phyloP scores from a whole-genome alignment of 2,888 invertebrate species.

The Torymus texanus region DNA sequence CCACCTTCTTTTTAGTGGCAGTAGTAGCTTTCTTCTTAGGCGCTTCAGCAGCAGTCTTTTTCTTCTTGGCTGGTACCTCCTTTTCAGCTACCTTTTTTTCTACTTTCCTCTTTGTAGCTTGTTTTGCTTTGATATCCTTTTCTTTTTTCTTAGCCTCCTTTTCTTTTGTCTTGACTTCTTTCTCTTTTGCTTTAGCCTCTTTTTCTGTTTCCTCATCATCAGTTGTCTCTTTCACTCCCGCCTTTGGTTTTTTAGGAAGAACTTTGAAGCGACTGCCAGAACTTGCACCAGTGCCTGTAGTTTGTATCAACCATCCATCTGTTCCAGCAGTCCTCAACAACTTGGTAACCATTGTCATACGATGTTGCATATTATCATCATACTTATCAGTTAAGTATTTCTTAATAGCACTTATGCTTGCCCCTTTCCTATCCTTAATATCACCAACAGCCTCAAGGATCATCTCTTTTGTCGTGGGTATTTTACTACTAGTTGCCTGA shows the following conservation, averaged over 20 bases:
- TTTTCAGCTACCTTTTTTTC: not conserved
- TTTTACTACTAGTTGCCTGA: constrained; percentile 16
- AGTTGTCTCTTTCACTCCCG: not conserved
- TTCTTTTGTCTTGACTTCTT: constrained; percentile 6
- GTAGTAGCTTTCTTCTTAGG: constrained; percentile 31
- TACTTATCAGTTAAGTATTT: constrained; percentile 38
- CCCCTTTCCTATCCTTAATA: constrained; percentile 44
- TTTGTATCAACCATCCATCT: constrained; percentile 45
- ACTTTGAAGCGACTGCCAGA: constrained; percentile 50
- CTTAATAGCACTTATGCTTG: constrained; percentile 36
- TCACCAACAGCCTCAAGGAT: constrained; percentile 39
- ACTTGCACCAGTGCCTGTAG: constrained; percentile 38
- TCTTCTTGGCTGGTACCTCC: constrained; percentile 4
- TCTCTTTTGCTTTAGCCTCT: not conserved
- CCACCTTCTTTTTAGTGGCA: constrained; percentile 30
- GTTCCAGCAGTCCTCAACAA: constrained; percentile 29
- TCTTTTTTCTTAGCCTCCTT: constrained; percentile 6
- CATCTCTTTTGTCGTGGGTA: constrained; percentile 50
- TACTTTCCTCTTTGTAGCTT: constrained; percentile 1
- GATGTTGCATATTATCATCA: not conserved
- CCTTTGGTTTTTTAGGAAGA: not conserved
- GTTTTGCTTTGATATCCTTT: not conserved
- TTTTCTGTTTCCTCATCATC: not conserved
- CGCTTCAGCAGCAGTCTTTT: not conserved
- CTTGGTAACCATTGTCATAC: constrained; percentile 18